A percentile compares a stretch with the other conserved stretches of the same genome.
phyloP scores from a whole-genome alignment of 1,140 invertebrate genomes.

The Macrosteles quadrilineatus region DNA sequence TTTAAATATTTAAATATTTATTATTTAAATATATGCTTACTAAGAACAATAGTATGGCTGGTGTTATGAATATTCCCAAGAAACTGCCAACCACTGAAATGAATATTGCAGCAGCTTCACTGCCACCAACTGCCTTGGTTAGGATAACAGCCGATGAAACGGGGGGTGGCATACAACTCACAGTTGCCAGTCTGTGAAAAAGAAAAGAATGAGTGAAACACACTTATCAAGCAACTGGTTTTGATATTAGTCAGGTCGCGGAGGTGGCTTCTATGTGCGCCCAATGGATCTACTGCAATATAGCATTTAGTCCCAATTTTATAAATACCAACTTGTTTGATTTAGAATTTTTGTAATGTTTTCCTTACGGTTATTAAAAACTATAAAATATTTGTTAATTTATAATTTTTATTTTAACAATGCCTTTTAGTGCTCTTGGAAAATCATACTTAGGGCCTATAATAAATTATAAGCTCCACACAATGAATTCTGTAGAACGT shows the following conservation, averaged over 20 bases:
- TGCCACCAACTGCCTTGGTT: slow-evolving; percentile 58
- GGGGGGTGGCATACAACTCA: slow-evolving; percentile 62
- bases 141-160: slow-evolving; percentile 61
- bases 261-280: no score
- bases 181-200: slow-evolving; percentile 54
- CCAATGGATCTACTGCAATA: not conserved
- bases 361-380: not conserved
- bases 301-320: not conserved
- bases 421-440: no score
- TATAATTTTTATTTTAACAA: no score
- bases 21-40: slow-evolving; percentile 45
- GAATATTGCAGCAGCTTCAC: slow-evolving; percentile 61
- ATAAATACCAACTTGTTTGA: not conserved
- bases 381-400: not conserved
- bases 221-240: not conserved
- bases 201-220: slow-evolving; percentile 31
- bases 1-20: slow-evolving; percentile 19
- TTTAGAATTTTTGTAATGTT: not conserved
- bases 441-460: no score
- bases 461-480: no score
- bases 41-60: slow-evolving; percentile 51
- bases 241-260: not conserved
- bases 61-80: slow-evolving; percentile 56
- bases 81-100: slow-evolving; percentile 61
- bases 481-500: no score